Evolutionary conservation across 2,797 vertebrate species (phyloP).

Genomic region (Coracias cyanogaster): DNA sequence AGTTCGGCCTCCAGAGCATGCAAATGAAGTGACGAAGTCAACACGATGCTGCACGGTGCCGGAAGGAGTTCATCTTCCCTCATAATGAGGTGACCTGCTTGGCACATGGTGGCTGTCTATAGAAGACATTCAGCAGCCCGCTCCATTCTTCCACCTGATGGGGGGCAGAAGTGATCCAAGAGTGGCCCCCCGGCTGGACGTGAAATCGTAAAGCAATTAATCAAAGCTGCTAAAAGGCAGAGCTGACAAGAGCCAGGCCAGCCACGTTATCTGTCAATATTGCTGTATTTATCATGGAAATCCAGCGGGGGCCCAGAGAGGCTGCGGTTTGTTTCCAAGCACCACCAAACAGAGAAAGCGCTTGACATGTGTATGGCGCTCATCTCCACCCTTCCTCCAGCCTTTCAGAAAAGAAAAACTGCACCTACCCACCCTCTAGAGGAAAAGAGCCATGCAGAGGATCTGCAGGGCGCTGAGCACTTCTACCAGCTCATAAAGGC

Average conservation of each 20-base stretch:
- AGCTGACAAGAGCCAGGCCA: conserved; percentile 90
- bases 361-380: conserved; percentile 84
- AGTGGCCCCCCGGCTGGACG: conserved; percentile 81
- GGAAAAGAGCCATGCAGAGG: neutral
- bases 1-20: neutral
- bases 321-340: conserved; percentile 54
- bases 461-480: neutral
- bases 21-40: neutral
- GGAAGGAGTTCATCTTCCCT: conserved; percentile 66
- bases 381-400: conserved; percentile 36
- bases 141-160: conserved; percentile 81
- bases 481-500: neutral
- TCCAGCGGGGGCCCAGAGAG: conserved; percentile 76
- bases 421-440: conserved; percentile 14
- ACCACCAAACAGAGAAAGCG: conserved; percentile 76
- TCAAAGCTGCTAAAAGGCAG: conserved; percentile 89
- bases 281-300: conserved; percentile 95
- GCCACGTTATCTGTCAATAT: conserved; percentile 84
- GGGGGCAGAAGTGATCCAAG: conserved; percentile 73
- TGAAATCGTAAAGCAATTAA: conserved; percentile 98
- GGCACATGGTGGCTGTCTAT: conserved; percentile 85
- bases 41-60: neutral
- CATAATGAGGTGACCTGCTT: conserved; percentile 80
- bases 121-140: conserved; percentile 68
- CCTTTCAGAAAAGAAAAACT: conserved; percentile 32